Percentiles rank a stretch among this genome's conserved stretches.
phyloP scores from a whole-genome alignment of 2,888 invertebrate genomes.

The Pollenia angustigena region DNA sequence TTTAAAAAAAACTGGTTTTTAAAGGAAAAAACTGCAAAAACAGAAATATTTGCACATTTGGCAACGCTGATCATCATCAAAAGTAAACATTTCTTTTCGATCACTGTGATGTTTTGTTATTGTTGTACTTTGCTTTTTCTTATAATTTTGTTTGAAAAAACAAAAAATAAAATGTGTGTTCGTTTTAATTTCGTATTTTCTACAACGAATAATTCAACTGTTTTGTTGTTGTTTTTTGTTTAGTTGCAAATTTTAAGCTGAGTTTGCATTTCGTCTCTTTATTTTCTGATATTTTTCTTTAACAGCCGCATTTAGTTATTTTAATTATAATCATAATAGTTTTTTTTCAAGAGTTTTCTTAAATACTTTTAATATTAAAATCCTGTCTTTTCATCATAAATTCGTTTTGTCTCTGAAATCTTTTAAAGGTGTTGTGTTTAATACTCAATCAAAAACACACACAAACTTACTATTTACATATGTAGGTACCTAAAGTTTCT shows the following conservation, averaged over 20 bases:
- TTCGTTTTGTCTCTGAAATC: background rate
- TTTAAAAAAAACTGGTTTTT: no score
- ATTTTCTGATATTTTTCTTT: background rate
- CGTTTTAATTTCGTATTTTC: constrained; percentile 42
- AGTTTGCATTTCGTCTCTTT: constrained; percentile 56
- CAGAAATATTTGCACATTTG: no score
- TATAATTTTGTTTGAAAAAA: constrained; percentile 14
- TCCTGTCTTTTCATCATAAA: constrained; percentile 63
- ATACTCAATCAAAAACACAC: background rate
- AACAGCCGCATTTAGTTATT: constrained; percentile 14
- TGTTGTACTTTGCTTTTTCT: constrained; percentile 38
- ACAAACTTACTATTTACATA: background rate
- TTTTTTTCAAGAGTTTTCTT: constrained; percentile 35
- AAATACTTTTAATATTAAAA: constrained; percentile 21
- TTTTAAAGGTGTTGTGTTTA: background rate
- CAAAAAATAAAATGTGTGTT: constrained; percentile 26
- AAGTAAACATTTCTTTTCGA: constrained; percentile 26
- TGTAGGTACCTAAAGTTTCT: background rate
- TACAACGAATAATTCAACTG: background rate
- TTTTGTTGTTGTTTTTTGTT: background rate
- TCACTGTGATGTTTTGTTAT: constrained; percentile 24
- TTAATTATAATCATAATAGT: constrained; percentile 35
- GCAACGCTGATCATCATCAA: constrained; percentile 2
- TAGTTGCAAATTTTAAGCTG: constrained; percentile 50
- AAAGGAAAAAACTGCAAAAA: no score